Evolutionary conservation across 2,888 invertebrate species (phyloP).

Genomic region (Drosophila paramelanica): DNA sequence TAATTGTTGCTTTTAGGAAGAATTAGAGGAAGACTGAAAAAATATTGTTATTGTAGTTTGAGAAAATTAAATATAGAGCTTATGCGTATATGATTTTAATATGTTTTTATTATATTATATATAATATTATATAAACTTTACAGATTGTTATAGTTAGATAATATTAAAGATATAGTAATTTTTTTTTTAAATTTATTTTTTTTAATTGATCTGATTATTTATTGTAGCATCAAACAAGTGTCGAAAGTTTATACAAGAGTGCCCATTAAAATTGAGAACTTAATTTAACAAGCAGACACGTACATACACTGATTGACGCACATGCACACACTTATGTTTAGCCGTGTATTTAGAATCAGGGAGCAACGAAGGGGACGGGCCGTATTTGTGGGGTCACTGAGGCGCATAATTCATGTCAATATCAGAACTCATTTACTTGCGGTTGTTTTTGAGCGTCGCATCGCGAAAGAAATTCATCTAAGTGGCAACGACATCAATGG

Average conservation of each 20-base stretch:
- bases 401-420: conserved; percentile 74
- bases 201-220: conserved; percentile 36
- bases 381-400: conserved; percentile 60
- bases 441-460: conserved; percentile 59
- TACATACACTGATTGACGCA: conserved; percentile 18
- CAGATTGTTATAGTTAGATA: too few relatives aligned
- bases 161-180: too few relatives aligned
- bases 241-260: conserved; percentile 21
- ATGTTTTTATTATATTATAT: too few relatives aligned
- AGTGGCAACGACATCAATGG: conserved; percentile 50
- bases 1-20: too few relatives aligned
- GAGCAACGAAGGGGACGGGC: conserved; percentile 29
- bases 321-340: conserved; percentile 14
- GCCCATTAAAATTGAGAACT: conserved; percentile 53
- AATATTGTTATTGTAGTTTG: too few relatives aligned
- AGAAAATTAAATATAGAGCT: too few relatives aligned
- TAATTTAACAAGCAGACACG: conserved; percentile 43
- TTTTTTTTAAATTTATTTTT: neutral
- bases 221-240: conserved; percentile 41
- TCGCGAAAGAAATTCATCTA: conserved; percentile 53
- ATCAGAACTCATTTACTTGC: conserved; percentile 75
- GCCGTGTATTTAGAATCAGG: conserved; percentile 6
- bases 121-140: too few relatives aligned
- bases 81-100: too few relatives aligned
- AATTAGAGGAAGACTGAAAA: too few relatives aligned